Evolutionary conservation across 23 tunicate genomes (phyloP).

Genomic region (Botrylloides violaceus): DNA sequence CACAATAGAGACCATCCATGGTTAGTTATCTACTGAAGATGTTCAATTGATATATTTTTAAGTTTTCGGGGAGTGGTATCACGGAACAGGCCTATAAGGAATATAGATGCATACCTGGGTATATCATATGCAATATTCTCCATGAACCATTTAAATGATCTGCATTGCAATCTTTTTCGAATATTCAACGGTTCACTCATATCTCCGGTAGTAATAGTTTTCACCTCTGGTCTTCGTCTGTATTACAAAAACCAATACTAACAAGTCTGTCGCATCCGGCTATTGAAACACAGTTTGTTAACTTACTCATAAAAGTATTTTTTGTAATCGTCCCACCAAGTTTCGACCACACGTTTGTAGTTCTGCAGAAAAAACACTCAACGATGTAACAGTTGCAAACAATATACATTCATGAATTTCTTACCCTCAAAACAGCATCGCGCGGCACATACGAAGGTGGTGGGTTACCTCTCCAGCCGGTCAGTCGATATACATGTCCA

Average conservation of each 20-base stretch:
- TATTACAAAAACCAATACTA: slow-evolving; percentile 4
- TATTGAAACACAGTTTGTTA: too few species aligned
- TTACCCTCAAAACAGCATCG: slow-evolving; percentile 72
- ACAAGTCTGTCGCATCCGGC: too few species aligned
- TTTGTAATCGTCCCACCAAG: slow-evolving; percentile 97
- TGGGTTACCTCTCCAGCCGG: slow-evolving; percentile 99
- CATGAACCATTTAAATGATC: slow-evolving; percentile 94
- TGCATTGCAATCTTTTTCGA: slow-evolving; percentile 64
- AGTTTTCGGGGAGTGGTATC: too few species aligned
- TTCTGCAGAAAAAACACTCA: slow-evolving; percentile 36
- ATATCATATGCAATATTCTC: slow-evolving; percentile 94
- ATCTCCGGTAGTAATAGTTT: slow-evolving; percentile 57
- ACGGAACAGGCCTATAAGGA: too few species aligned
- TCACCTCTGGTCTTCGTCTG: slow-evolving; percentile 84
- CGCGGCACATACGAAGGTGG: slow-evolving; percentile 78
- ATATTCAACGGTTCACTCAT: slow-evolving; percentile 36
- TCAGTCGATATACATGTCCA: slow-evolving; percentile 91
- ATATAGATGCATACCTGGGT: slow-evolving; percentile 67
- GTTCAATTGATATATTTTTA: too few species aligned
- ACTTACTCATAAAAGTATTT: slow-evolving; percentile 79
- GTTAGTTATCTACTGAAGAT: too few species aligned
- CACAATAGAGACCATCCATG: too few species aligned
- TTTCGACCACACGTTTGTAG: slow-evolving; percentile 85
- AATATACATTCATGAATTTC: not conserved
- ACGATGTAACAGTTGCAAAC: not conserved